Evolutionary conservation across 2,113 vertebrate genomes (phyloP), one percentile per base, ranked within the genome.

Genomic region (Mionectes macconnelli): DNA sequence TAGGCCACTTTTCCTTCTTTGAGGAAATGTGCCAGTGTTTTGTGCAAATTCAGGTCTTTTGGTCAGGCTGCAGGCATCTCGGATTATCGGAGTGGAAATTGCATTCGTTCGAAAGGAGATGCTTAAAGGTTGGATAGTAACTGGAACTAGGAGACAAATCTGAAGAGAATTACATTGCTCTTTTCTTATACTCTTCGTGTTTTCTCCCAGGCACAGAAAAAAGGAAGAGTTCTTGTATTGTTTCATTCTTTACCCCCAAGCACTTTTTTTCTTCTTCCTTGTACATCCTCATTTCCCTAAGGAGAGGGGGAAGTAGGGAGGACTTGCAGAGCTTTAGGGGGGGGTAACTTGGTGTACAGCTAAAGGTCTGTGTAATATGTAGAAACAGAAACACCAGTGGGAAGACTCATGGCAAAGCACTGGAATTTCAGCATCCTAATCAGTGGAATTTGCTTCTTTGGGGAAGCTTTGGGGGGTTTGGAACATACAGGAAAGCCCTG

Each of bases 41-140:
- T 91, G 66, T 93, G 70, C 79, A 94, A 95, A 96, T 91, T 72
- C 74, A 82, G 62, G 50, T 92, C 88, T 87, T 77, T 67, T 90
- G 89, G 90, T 91, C 91, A 88, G 88, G 88, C 96, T 96, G 78
- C 83, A 94, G 96, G 94, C 96, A 94, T 64, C 94, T 95, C 0
- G 0, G 86, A 72, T 95, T 95, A 93, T 85, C 4, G 0, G 70
- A 94, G 83, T 94, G 91, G 90, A 96, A 96, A 94, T 76, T 76
- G 47, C 70, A 62, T 87, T 87, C 2, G 0, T 80, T 95, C 84
- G 92, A 85, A 97, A 94, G 56, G 56, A 92, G 62, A 79, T 73
- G 90, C 90, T 96, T 94, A 83, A 95, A 96, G 82, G 89, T 92
- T 96, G 72, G 63, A 67, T 75, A 90, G 75, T 82, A 94, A 92